These are phyloP conservation scores for Saccopteryx leptura DNA, from an alignment of 2,113 vertebrate species.

Conservation along the genomic window DNA sequence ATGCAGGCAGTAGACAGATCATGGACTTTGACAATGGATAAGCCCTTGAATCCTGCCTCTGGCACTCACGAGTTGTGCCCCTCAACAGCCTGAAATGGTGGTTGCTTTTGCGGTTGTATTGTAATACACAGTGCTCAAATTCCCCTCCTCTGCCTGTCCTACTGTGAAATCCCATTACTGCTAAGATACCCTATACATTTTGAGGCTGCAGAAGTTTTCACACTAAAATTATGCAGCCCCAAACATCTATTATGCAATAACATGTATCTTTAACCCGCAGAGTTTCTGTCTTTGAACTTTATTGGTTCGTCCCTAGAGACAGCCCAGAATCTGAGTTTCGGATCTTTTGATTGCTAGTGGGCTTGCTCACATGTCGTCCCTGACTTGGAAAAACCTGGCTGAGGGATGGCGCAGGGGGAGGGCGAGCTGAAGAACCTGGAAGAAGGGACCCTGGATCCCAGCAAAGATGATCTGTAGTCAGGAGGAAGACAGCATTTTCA, in stretches of 20 bases:
- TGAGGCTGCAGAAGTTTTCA: not conserved
- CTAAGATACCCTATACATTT: not conserved
- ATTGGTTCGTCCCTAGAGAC: not conserved
- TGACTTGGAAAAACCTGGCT: not conserved
- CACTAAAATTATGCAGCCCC: not conserved
- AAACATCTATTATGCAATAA: not conserved
- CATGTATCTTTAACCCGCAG: not conserved
- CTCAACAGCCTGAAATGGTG: not conserved
- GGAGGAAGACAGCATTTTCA: not conserved
- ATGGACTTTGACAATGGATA: not conserved
- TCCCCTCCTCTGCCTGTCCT: not conserved
- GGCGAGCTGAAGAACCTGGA: not conserved
- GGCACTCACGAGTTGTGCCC: not conserved
- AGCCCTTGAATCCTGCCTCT: not conserved
- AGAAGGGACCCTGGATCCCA: not conserved
- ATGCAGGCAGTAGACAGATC: not conserved
- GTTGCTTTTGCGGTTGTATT: not conserved
- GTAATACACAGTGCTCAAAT: no score
- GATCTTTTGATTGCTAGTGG: not conserved
- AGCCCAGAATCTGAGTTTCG: not conserved
- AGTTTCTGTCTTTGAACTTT: conserved; percentile 4
- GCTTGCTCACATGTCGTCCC: not conserved
- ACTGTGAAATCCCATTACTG: not conserved
- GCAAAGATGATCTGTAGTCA: not conserved
- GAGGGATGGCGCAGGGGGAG: not conserved